phyloP scores from a whole-genome alignment of 2,888 invertebrate genomes.

The Sarcophaga variegata region DNA sequence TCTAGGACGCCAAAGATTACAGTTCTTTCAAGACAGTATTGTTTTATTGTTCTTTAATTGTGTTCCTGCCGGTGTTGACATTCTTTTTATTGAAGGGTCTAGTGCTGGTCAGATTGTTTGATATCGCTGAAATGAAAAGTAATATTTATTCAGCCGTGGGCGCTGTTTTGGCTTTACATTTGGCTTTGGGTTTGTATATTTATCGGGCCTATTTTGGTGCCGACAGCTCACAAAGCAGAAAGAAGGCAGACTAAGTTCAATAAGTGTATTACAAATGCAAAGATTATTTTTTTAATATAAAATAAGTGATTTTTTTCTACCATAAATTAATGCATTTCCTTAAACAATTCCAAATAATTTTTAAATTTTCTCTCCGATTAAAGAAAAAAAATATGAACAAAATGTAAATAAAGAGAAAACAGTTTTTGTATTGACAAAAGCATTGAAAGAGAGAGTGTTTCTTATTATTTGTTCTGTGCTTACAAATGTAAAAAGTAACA shows the following conservation, averaged over 20 bases:
- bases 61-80: conserved; percentile 88
- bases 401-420: conserved; percentile 47
- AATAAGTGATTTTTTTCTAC: conserved; percentile 40
- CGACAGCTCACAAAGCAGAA: conserved; percentile 8
- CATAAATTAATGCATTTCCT: conserved; percentile 52
- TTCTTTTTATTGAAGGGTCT: conserved; percentile 88
- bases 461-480: background rate
- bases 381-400: conserved; percentile 15
- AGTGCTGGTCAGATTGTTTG: conserved; percentile 87
- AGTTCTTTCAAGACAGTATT: conserved; percentile 89
- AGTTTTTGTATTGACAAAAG: background rate
- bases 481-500: conserved; percentile 36
- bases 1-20: conserved; percentile 84
- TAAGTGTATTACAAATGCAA: background rate
- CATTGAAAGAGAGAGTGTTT: background rate
- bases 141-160: conserved; percentile 91
- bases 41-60: conserved; percentile 89
- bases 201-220: conserved; percentile 87
- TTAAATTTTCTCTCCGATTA: background rate
- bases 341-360: conserved; percentile 43
- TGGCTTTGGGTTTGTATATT: conserved; percentile 90
- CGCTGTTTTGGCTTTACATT: conserved; percentile 88
- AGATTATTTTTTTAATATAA: conserved; percentile 5
- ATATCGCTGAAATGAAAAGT: conserved; percentile 84
- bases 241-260: conserved; percentile 64